Conservation (phyloP, 1,140 invertebrate species). For the Orussus abietinus region DNA sequence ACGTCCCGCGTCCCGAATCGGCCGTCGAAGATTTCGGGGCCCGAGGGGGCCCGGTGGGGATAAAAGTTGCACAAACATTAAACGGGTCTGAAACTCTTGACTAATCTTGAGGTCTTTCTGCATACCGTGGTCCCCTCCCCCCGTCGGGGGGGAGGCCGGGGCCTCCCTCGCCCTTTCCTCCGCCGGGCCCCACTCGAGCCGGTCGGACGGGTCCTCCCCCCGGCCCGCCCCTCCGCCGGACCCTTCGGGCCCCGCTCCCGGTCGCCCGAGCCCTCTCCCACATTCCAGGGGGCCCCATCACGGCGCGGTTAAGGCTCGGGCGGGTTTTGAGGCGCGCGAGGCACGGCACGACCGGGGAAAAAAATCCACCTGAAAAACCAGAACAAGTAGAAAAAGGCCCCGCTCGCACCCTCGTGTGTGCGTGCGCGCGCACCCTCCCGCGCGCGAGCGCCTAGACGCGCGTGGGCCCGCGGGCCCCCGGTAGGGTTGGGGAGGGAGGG, state of each 20-base stretch:
- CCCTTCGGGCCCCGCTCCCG: slow-evolving; percentile 29
- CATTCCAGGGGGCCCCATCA: slow-evolving; percentile 36
- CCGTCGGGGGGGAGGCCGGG: slow-evolving; percentile 4
- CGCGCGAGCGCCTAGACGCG: neutral
- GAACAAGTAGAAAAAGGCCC: slow-evolving; percentile 36
- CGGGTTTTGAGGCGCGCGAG: slow-evolving; percentile 33
- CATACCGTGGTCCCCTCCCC: slow-evolving; percentile 29
- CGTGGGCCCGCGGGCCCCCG: slow-evolving; percentile 5
- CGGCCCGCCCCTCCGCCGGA: slow-evolving; percentile 16
- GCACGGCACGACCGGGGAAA: slow-evolving; percentile 30
- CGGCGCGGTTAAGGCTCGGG: slow-evolving; percentile 28
- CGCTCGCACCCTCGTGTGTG: slow-evolving; percentile 14
- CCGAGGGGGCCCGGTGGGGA: no score
- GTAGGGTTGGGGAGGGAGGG: neutral
- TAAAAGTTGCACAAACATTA: slow-evolving; percentile 9
- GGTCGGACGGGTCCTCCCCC: slow-evolving; percentile 39
- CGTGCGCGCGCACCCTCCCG: slow-evolving; percentile 5
- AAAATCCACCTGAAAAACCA: slow-evolving; percentile 37
- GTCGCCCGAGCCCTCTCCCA: slow-evolving; percentile 20
- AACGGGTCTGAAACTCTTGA: slow-evolving; percentile 21
- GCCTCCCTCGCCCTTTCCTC: slow-evolving; percentile 4
- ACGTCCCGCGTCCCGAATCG: no score
- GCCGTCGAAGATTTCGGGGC: no score
- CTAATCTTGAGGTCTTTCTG: slow-evolving; percentile 38
- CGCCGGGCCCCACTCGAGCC: slow-evolving; percentile 25